Conservation (phyloP, 2,888 invertebrate species). For the Alsophila aescularia region DNA sequence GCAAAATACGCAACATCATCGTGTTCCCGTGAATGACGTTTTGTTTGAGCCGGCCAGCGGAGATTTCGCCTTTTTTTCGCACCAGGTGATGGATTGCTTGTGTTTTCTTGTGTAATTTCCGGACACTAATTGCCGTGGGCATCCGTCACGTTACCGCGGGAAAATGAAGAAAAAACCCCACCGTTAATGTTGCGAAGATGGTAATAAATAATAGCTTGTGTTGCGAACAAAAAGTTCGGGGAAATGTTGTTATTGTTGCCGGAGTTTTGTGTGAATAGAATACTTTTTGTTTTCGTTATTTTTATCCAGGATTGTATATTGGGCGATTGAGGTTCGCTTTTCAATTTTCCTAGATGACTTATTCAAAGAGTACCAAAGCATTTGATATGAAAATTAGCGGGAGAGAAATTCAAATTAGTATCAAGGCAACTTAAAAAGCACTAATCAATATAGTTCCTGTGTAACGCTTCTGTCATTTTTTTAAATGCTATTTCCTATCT, state of each 20-base stretch:
- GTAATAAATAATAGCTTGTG: constrained; percentile 55
- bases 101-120: constrained; percentile 83
- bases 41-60: constrained; percentile 63
- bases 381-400: too few species aligned
- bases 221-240: constrained; percentile 36
- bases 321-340: not conserved
- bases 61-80: constrained; percentile 78
- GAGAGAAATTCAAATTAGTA: too few species aligned
- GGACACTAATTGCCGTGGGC: constrained; percentile 79
- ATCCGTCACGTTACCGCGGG: constrained; percentile 70
- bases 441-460: too few species aligned
- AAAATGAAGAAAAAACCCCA: constrained; percentile 64
- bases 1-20: constrained; percentile 55
- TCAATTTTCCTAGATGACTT: not conserved
- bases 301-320: not conserved
- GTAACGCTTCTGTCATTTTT: too few species aligned
- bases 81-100: constrained; percentile 79
- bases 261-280: constrained; percentile 9
- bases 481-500: too few species aligned
- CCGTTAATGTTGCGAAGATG: constrained; percentile 53
- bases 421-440: too few species aligned
- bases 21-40: constrained; percentile 58
- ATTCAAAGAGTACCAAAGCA: too few species aligned
- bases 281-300: constrained; percentile 3
- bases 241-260: constrained; percentile 32